phyloP scores from a whole-genome alignment of 2,113 vertebrate genomes.

The Anguilla rostrata region DNA sequence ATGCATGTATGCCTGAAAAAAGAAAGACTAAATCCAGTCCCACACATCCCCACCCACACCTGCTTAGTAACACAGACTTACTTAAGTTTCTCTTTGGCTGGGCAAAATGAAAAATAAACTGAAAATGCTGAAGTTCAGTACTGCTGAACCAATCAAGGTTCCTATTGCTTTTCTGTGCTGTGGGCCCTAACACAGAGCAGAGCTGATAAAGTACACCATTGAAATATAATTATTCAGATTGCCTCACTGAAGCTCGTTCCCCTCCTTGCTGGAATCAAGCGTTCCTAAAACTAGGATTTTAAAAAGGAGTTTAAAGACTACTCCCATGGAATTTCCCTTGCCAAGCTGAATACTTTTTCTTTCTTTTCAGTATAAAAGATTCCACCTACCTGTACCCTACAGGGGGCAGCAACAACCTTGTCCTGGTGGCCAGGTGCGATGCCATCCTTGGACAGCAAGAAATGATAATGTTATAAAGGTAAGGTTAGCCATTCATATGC shows the following conservation, averaged over 20 bases:
- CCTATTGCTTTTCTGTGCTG: neutral
- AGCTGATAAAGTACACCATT: neutral
- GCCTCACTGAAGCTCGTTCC: neutral
- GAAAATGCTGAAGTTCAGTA: neutral
- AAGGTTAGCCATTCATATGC: neutral
- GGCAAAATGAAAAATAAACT: neutral
- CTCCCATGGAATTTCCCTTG: neutral
- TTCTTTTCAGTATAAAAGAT: neutral
- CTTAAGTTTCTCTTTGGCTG: neutral
- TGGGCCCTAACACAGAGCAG: neutral
- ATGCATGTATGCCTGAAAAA: neutral
- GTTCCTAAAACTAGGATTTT: neutral
- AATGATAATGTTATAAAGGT: neutral
- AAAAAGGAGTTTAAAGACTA: neutral
- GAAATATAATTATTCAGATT: neutral
- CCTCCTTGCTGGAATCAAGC: neutral
- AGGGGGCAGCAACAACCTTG: neutral
- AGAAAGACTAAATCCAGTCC: neutral
- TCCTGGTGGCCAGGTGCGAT: neutral
- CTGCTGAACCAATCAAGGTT: neutral
- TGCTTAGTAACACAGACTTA: neutral
- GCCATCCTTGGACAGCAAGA: neutral
- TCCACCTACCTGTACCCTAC: neutral
- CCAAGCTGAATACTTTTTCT: neutral
- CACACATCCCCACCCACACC: neutral